These are phyloP conservation scores for Bactericera cockerelli DNA, from an alignment of 1,140 invertebrate species.

Conservation along the genomic window DNA sequence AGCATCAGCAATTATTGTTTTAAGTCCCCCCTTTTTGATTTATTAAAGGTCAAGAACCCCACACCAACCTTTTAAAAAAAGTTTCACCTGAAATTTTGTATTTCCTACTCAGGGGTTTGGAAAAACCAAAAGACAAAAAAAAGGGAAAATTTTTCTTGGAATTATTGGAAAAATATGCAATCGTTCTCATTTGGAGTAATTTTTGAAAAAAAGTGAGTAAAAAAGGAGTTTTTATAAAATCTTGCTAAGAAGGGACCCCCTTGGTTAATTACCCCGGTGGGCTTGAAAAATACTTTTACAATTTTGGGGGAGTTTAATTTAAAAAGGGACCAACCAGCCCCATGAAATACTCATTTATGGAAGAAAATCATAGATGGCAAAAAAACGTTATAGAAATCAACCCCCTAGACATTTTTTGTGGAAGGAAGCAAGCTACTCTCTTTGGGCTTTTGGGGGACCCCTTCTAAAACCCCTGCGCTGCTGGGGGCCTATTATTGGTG, in stretches of 20 bases:
- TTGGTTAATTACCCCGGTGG: conserved; percentile 14
- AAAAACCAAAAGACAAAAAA: neutral
- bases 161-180: conserved; percentile 9
- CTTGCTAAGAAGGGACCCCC: conserved; percentile 18
- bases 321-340: conserved; percentile 13
- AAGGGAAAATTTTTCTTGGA: too few species aligned
- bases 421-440: neutral
- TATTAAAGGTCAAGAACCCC: neutral
- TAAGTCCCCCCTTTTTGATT: neutral
- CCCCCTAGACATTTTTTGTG: conserved; percentile 9
- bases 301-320: conserved; percentile 15
- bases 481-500: neutral
- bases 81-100: neutral
- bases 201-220: neutral
- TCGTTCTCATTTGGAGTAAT: conserved; percentile 10
- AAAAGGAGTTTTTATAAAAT: conserved; percentile 16
- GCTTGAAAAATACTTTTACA: conserved; percentile 18
- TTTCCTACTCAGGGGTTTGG: neutral
- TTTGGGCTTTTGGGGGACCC: neutral
- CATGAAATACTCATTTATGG: conserved; percentile 5
- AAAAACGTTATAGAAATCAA: neutral
- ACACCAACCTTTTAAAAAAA: neutral
- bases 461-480: neutral
- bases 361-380: conserved; percentile 5
- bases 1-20: neutral